Evolutionary conservation across 2,797 vertebrate genomes (phyloP).

Genomic region (Cirrhinus molitorella): DNA sequence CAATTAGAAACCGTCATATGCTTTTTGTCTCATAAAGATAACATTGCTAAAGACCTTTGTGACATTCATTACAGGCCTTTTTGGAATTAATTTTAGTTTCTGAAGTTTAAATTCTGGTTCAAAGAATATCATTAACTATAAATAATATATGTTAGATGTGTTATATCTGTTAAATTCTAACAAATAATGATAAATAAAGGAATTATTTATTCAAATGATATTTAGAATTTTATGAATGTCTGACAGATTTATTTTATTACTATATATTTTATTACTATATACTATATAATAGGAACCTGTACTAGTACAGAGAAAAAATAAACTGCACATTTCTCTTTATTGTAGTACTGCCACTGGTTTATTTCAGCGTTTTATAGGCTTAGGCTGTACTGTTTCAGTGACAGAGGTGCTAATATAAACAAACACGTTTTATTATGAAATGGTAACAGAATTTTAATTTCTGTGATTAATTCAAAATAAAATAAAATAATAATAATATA

Average conservation of each 20-base stretch:
- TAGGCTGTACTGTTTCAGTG: neutral
- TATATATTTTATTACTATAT: conserved; percentile 5
- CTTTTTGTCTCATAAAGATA: conserved; percentile 39
- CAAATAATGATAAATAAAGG: too few species aligned
- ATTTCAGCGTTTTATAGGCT: neutral
- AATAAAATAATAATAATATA: neutral
- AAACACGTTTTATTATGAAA: neutral
- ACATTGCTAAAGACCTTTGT: conserved; percentile 18
- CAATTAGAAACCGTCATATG: conserved; percentile 21
- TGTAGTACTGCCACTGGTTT: neutral
- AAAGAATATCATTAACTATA: neutral
- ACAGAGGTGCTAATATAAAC: neutral
- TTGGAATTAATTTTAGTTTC: neutral
- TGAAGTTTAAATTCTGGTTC: neutral
- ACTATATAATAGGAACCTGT: neutral
- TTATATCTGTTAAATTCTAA: neutral
- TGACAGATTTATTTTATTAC: neutral
- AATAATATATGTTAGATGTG: neutral
- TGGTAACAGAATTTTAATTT: too few species aligned
- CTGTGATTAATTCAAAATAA: too few species aligned
- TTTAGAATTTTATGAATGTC: neutral
- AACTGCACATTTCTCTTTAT: neutral
- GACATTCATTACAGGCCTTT: neutral
- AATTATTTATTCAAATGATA: neutral
- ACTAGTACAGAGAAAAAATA: neutral